These are phyloP conservation scores for Corythaeola cristata DNA, from an alignment of 2,113 vertebrate genomes.

Conservation along the genomic window DNA sequence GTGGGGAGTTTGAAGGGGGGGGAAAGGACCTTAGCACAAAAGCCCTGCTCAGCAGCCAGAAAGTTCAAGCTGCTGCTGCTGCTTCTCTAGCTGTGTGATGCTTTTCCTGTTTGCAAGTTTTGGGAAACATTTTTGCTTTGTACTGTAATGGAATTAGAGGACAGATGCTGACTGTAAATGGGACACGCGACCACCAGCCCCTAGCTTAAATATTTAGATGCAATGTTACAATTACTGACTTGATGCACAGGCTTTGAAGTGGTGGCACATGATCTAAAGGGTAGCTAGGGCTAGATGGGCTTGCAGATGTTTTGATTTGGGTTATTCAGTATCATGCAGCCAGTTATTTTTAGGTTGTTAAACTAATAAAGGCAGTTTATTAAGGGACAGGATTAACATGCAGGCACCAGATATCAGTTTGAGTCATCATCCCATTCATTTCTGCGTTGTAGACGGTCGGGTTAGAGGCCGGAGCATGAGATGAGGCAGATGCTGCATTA, in stretches of 20 bases:
- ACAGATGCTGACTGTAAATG: slow-evolving; percentile 80
- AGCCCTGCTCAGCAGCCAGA: slow-evolving; percentile 80
- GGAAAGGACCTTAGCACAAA: slow-evolving; percentile 78
- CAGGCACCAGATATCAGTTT: background rate
- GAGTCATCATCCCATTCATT: background rate
- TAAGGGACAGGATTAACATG: background rate
- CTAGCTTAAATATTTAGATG: slow-evolving; percentile 86
- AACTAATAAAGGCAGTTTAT: slow-evolving; percentile 34
- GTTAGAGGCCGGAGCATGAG: background rate
- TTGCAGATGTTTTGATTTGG: slow-evolving; percentile 72
- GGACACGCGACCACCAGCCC: slow-evolving; percentile 80
- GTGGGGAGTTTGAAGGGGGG: slow-evolving; percentile 15
- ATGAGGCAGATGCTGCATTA: background rate
- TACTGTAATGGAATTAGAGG: slow-evolving; percentile 83
- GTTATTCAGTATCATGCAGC: slow-evolving; percentile 46
- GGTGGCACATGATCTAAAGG: slow-evolving; percentile 55
- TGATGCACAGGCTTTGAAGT: slow-evolving; percentile 78
- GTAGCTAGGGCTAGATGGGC: slow-evolving; percentile 59
- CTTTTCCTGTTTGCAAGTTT: slow-evolving; percentile 81
- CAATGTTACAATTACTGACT: slow-evolving; percentile 80
- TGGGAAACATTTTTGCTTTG: slow-evolving; percentile 82
- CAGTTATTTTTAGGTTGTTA: slow-evolving; percentile 52
- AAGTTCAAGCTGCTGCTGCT: slow-evolving; percentile 66
- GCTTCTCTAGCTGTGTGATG: slow-evolving; percentile 68
- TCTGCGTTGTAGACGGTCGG: fast-evolving